Conservation (phyloP, 2,888 invertebrate species). For the Drosophila kokeensis region DNA sequence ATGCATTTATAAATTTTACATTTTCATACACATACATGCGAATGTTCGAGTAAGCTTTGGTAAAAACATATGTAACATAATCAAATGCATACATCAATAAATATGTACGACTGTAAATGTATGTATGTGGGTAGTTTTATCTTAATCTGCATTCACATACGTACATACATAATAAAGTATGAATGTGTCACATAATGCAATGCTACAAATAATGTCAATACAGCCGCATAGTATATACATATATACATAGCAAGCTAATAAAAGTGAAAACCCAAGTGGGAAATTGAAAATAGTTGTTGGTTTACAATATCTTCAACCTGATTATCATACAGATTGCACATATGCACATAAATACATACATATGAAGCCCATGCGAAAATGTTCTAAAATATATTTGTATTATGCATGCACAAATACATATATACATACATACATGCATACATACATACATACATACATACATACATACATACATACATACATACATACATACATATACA, state of each 20-base stretch:
- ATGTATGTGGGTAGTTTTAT: neutral
- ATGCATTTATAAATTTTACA: constrained; percentile 72
- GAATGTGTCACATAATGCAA: neutral
- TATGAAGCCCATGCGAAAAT: neutral
- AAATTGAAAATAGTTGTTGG: neutral
- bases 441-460: neutral
- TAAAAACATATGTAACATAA: constrained; percentile 5
- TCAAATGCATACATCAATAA: neutral
- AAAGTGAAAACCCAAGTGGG: neutral
- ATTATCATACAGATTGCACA: neutral
- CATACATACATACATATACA: neutral
- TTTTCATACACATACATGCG: constrained; percentile 33
- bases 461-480: neutral
- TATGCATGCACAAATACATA: neutral
- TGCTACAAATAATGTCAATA: neutral
- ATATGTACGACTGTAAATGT: neutral
- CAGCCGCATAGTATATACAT: neutral
- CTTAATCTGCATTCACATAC: neutral
- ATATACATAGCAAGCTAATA: neutral
- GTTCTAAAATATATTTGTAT: neutral
- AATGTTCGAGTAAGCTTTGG: constrained; percentile 5
- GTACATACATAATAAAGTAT: neutral
- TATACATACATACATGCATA: neutral
- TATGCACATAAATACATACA: neutral
- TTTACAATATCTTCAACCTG: neutral